Percentiles rank a stretch among this genome's conserved stretches.
phyloP scores from a whole-genome alignment of 1,140 invertebrate species.

The Daktulosphaira vitifoliae region DNA sequence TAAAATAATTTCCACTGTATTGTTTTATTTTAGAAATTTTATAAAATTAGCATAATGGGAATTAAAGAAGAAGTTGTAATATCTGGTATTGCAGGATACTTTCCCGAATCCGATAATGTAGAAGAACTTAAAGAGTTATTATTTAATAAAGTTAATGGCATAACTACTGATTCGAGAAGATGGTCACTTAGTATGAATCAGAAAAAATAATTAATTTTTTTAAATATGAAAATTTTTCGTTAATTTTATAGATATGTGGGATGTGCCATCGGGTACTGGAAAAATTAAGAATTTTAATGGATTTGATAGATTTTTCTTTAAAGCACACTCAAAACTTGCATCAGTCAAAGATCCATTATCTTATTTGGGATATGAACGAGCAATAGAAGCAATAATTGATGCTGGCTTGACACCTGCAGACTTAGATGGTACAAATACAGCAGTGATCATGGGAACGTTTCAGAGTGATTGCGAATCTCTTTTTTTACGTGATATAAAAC shows the following conservation, averaged over 20 bases:
- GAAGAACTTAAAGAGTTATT: slow-evolving; percentile 53
- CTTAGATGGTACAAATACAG: slow-evolving; percentile 3
- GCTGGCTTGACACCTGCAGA: slow-evolving; percentile 10
- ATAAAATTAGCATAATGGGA: too few species aligned
- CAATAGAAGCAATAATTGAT: slow-evolving; percentile 34
- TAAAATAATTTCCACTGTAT: too few species aligned
- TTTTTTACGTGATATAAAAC: background rate
- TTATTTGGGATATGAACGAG: slow-evolving; percentile 21
- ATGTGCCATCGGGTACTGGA: background rate
- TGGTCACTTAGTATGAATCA: slow-evolving; percentile 4
- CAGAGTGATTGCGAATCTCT: background rate
- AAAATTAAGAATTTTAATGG: slow-evolving; percentile 10
- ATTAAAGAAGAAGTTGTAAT: slow-evolving; percentile 48
- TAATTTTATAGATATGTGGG: too few species aligned
- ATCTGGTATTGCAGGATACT: slow-evolving; percentile 55
- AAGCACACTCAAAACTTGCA: slow-evolving; percentile 37
- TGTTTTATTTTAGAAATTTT: too few species aligned
- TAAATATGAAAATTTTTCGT: too few species aligned
- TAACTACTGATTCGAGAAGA: slow-evolving; percentile 26
- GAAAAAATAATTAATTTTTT: too few species aligned
- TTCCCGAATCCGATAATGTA: slow-evolving; percentile 53
- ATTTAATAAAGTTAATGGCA: slow-evolving; percentile 40
- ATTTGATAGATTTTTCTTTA: slow-evolving; percentile 39
- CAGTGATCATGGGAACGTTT: background rate
- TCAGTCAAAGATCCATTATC: slow-evolving; percentile 37